These are phyloP conservation scores for Hyles vespertilio DNA, from an alignment of 1,140 invertebrate genomes.

Conservation along the genomic window DNA sequence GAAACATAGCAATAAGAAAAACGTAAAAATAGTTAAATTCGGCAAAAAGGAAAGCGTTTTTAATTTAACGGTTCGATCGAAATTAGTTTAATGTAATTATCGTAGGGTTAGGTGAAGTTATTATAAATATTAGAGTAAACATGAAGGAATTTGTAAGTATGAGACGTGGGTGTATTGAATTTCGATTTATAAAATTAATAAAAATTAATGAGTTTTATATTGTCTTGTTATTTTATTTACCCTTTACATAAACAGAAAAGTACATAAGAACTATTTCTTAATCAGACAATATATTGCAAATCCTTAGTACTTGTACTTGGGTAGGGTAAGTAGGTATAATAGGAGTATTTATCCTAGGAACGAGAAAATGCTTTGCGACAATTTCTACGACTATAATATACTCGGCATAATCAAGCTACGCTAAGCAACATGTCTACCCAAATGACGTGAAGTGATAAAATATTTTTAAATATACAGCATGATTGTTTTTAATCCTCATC, in stretches of 20 bases:
- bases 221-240: constrained; percentile 38
- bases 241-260: not conserved
- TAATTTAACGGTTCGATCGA: constrained; percentile 15
- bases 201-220: constrained; percentile 72
- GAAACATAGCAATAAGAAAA: constrained; percentile 10
- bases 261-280: not conserved
- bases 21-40: constrained; percentile 2
- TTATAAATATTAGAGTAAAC: constrained; percentile 65
- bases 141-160: constrained; percentile 71
- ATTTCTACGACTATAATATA: no score
- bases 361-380: no score
- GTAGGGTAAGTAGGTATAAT: no score
- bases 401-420: no score
- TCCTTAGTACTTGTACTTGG: no score
- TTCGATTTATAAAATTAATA: constrained; percentile 74
- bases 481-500: constrained; percentile 3
- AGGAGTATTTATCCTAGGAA: no score
- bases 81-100: constrained; percentile 63
- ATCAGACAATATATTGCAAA: not conserved
- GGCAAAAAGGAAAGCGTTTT: constrained; percentile 2
- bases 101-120: constrained; percentile 63
- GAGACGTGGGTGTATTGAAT: constrained; percentile 69
- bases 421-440: not conserved
- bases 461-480: not conserved
- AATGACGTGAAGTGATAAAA: not conserved